phyloP scores from a whole-genome alignment of 2,113 vertebrate species.

The Stigmatopora argus region DNA sequence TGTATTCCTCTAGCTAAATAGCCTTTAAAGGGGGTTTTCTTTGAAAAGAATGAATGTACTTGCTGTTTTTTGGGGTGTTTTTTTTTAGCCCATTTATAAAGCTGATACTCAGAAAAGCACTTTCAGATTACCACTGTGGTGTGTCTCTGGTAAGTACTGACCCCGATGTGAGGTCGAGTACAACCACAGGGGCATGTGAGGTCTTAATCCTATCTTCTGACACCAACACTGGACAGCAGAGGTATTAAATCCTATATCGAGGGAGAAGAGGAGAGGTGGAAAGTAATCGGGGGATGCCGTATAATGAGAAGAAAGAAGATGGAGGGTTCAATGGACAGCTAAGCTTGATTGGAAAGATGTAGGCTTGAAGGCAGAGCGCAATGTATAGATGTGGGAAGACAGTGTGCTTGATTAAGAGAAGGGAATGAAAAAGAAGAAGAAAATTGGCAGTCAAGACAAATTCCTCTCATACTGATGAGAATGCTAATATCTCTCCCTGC shows the following conservation, averaged over 20 bases:
- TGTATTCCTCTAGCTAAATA: no score
- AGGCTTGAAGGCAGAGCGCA: slow-evolving; percentile 28
- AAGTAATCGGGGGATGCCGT: slow-evolving; percentile 19
- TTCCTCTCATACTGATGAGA: slow-evolving; percentile 68
- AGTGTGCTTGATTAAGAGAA: slow-evolving; percentile 49
- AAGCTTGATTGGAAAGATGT: slow-evolving; percentile 46
- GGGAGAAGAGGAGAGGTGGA: slow-evolving; percentile 16
- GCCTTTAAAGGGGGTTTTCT: slow-evolving; percentile 14
- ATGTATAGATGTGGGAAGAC: slow-evolving; percentile 27
- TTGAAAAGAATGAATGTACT: neutral
- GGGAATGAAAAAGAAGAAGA: slow-evolving; percentile 30
- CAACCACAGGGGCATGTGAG: slow-evolving; percentile 11
- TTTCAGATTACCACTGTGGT: slow-evolving; percentile 10
- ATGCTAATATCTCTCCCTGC: slow-evolving; percentile 64
- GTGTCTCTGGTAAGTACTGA: slow-evolving; percentile 17
- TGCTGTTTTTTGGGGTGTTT: neutral
- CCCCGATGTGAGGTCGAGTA: slow-evolving; percentile 38
- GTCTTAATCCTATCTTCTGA: slow-evolving; percentile 39
- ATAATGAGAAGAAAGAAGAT: slow-evolving; percentile 30
- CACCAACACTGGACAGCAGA: slow-evolving; percentile 38
- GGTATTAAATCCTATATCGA: slow-evolving; percentile 42
- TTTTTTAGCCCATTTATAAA: neutral
- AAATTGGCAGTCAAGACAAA: slow-evolving; percentile 59
- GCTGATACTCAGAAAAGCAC: neutral
- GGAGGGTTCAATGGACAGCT: slow-evolving; percentile 24